Evolutionary conservation across 2,113 vertebrate genomes (phyloP).

Genomic region (Mustela lutreola): DNA sequence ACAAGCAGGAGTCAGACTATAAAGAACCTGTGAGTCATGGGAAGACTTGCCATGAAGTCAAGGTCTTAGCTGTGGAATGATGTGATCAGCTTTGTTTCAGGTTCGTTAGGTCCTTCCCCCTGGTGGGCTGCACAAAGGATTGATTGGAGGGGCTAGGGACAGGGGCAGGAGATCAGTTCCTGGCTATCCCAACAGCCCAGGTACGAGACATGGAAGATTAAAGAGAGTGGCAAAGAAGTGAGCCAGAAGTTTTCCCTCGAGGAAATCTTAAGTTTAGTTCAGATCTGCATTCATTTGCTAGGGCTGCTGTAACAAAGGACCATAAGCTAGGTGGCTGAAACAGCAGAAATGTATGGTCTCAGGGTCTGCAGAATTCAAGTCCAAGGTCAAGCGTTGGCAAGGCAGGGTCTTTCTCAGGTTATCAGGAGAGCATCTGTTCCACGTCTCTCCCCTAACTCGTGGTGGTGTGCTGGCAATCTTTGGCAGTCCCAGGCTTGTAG

Average conservation of each 20-base stretch:
- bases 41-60: not conserved
- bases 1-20: not conserved
- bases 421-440: not conserved
- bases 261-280: not conserved
- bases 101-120: not conserved
- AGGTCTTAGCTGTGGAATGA: not conserved
- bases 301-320: rapidly evolving
- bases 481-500: not conserved
- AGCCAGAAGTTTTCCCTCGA: not conserved
- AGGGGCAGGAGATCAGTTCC: not conserved
- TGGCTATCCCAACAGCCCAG: not conserved
- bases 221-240: not conserved
- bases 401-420: not conserved
- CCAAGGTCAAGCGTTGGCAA: not conserved
- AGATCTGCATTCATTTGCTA: not conserved
- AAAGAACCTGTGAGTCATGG: not conserved
- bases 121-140: not conserved
- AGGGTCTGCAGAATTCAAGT: not conserved
- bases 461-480: not conserved
- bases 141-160: not conserved
- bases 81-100: not conserved
- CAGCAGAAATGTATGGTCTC: not conserved
- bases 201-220: not conserved
- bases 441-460: not conserved
- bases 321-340: not conserved